A percentile compares a stretch with the other conserved stretches of the same genome.
phyloP scores from a whole-genome alignment of 1,140 invertebrate species.

The Cydia strobilella region DNA sequence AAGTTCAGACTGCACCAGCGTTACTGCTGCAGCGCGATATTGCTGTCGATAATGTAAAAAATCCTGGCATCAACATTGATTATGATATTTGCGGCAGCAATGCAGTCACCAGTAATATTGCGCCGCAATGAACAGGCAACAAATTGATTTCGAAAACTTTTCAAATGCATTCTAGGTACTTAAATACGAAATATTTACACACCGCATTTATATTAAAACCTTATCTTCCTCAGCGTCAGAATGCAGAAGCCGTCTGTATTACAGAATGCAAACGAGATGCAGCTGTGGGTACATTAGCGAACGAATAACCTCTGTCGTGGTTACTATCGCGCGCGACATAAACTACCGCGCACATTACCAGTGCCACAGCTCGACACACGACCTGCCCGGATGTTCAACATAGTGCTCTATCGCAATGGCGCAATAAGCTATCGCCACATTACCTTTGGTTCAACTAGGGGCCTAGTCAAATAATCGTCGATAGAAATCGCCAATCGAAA shows the following conservation, averaged over 20 bases:
- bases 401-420: neutral
- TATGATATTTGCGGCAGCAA: no score
- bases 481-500: no score
- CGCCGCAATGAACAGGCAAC: neutral
- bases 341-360: slow-evolving; percentile 73
- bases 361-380: slow-evolving; percentile 45
- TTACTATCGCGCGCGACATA: slow-evolving; percentile 73
- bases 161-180: neutral
- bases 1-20: no score
- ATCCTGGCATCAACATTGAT: no score
- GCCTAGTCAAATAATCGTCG: no score
- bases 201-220: slow-evolving; percentile 9
- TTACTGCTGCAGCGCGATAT: no score
- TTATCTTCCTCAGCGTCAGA: slow-evolving; percentile 33
- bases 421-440: no score
- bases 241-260: slow-evolving; percentile 37
- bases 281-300: slow-evolving; percentile 69
- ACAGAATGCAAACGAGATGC: slow-evolving; percentile 72
- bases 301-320: slow-evolving; percentile 74
- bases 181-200: neutral
- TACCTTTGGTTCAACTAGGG: no score
- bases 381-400: neutral
- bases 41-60: no score
- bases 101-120: no score
- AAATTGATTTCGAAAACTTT: neutral